Percentiles rank a stretch among this genome's conserved stretches.
These are phyloP conservation scores for Gila orcuttii DNA, from an alignment of 2,113 vertebrate species.

Conservation along the genomic window DNA sequence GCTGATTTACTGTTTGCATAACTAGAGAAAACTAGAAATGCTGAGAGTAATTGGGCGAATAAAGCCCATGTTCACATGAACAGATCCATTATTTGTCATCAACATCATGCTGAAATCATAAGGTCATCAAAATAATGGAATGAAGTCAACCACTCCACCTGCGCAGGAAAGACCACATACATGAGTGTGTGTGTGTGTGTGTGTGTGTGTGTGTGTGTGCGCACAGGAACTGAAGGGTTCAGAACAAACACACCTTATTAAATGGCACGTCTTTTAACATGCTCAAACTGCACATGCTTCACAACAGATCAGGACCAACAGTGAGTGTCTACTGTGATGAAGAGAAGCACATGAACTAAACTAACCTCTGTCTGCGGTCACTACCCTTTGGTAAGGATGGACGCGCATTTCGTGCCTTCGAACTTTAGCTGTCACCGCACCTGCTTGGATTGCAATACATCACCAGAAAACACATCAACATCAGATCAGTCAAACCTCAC, in stretches of 20 bases:
- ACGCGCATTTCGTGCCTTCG: conserved; percentile 94
- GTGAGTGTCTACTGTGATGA: conserved; percentile 68
- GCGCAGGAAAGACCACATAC: conserved; percentile 2
- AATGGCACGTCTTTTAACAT: conserved; percentile 1
- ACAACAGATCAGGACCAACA: conserved; percentile 77
- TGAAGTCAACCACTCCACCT: conserved; percentile 37
- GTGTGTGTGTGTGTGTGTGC: conserved; percentile 10
- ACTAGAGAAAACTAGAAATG: background rate
- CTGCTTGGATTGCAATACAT: conserved; percentile 92
- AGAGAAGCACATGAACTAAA: conserved; percentile 82
- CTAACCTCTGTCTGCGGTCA: conserved; percentile 96
- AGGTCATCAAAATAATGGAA: conserved; percentile 69
- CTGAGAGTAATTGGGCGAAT: background rate
- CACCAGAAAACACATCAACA: conserved; percentile 73
- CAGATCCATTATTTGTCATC: conserved; percentile 65
- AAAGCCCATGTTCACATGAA: conserved; percentile 17
- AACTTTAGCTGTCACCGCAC: conserved; percentile 95
- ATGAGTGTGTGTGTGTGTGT: conserved; percentile 12
- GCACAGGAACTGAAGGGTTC: background rate
- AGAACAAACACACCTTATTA: background rate
- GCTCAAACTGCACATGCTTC: conserved; percentile 69
- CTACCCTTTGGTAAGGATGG: conserved; percentile 97
- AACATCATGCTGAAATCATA: conserved; percentile 58
- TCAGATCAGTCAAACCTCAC: conserved; percentile 77
- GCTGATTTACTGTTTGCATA: background rate